These are phyloP conservation scores for Xerus inauris DNA, from an alignment of 2,113 vertebrate genomes.

Conservation along the genomic window DNA sequence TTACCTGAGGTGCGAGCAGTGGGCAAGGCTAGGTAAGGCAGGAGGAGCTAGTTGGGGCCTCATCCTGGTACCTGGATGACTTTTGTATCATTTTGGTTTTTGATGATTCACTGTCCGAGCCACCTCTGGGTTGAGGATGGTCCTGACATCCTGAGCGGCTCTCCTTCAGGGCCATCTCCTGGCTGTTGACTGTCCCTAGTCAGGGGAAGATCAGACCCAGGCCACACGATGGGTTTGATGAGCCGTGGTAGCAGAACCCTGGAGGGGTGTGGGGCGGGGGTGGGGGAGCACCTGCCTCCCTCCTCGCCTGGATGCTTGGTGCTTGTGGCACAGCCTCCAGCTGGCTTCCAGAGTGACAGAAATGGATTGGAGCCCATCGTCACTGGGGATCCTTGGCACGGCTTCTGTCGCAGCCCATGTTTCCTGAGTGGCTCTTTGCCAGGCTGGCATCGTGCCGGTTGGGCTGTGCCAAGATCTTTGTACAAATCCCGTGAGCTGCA, in stretches of 20 bases:
- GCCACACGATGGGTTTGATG: neutral
- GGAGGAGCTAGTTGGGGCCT: too few species aligned
- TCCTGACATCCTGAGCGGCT: neutral
- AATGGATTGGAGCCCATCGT: neutral
- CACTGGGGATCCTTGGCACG: conserved; percentile 10
- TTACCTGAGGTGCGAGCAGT: rapidly evolving
- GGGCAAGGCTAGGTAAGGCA: rapidly evolving
- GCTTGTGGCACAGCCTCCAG: conserved; percentile 33
- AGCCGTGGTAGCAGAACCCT: neutral
- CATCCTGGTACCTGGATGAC: neutral
- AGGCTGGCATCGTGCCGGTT: conserved; percentile 24
- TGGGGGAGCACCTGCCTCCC: neutral
- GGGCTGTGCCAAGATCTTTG: conserved; percentile 38
- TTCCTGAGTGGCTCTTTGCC: conserved; percentile 43
- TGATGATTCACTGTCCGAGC: neutral
- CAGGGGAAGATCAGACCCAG: too few species aligned
- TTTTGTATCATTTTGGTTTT: neutral
- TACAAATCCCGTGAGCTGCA: neutral
- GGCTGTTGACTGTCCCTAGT: neutral
- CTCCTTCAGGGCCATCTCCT: neutral
- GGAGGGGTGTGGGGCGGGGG: rapidly evolving
- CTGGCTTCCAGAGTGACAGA: conserved; percentile 25
- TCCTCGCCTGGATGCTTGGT: neutral
- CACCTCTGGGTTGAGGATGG: neutral
- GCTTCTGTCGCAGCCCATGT: neutral